A percentile compares a stretch with the other conserved stretches of the same genome.
Evolutionary conservation across 1,140 invertebrate genomes (phyloP).

Genomic region (Drosophila melanogaster): DNA sequence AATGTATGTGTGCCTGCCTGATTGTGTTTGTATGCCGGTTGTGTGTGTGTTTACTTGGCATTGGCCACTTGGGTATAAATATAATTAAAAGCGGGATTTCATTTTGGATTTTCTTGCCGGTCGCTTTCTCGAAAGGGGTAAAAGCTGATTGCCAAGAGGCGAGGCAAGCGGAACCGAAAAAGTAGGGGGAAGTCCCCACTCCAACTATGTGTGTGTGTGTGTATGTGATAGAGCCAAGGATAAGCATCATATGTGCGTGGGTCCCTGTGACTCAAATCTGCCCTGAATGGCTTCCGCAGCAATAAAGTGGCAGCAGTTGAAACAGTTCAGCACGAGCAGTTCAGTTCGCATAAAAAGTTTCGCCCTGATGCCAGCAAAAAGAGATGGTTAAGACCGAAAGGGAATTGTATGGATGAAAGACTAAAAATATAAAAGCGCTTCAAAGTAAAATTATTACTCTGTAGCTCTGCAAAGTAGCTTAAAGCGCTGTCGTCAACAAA

Average conservation of each 20-base stretch:
- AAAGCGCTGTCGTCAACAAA: not conserved
- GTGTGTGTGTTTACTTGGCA: constrained; percentile 32
- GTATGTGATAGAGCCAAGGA: constrained; percentile 40
- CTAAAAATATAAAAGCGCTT: constrained; percentile 5
- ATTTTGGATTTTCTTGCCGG: constrained; percentile 51
- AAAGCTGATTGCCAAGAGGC: constrained; percentile 53
- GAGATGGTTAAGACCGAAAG: constrained; percentile 20
- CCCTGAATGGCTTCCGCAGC: constrained; percentile 41
- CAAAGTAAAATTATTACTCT: constrained; percentile 15
- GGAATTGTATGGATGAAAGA: constrained; percentile 21
- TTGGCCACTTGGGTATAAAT: constrained; percentile 76
- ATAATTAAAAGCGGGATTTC: constrained; percentile 76
- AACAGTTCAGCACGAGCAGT: constrained; percentile 43
- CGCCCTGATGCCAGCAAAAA: constrained; percentile 3
- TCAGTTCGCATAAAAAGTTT: constrained; percentile 36
- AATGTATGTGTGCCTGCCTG: not conserved
- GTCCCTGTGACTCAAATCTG: constrained; percentile 36
- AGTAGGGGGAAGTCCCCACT: constrained; percentile 6
- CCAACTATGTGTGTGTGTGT: constrained; percentile 10
- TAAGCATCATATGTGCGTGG: constrained; percentile 55
- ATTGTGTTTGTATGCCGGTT: constrained; percentile 9
- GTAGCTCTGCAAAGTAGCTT: not conserved
- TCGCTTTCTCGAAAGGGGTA: constrained; percentile 45
- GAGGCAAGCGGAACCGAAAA: constrained; percentile 14
- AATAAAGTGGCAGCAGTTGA: constrained; percentile 49